A percentile compares a stretch with the other conserved stretches of the same genome.
Conservation (phyloP, 1,140 invertebrate species). For the Apocrypta bakeri region DNA sequence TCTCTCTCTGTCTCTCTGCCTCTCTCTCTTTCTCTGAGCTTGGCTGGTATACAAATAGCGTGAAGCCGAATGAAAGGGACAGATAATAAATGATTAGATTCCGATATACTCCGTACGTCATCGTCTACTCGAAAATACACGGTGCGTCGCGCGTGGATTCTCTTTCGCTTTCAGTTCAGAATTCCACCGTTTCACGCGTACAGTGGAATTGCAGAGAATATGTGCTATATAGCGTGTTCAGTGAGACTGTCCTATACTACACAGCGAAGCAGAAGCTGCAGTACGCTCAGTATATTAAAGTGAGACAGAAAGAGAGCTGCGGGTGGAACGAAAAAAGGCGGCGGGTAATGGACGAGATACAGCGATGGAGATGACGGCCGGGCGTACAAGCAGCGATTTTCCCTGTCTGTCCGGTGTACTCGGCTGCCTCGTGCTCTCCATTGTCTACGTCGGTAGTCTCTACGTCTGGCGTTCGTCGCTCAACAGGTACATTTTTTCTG, state of each 20-base stretch:
- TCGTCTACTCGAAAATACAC: not conserved
- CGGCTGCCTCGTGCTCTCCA: conserved; percentile 82
- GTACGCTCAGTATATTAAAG: not conserved
- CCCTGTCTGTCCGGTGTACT: conserved; percentile 70
- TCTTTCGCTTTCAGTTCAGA: too few relatives aligned
- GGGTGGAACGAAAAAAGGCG: conserved; percentile 44
- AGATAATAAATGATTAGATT: not conserved
- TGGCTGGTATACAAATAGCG: not conserved
- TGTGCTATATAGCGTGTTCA: not conserved
- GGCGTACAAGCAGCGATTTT: conserved; percentile 57
- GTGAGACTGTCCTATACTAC: too few relatives aligned
- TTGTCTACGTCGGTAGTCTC: conserved; percentile 87
- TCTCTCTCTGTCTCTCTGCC: too few relatives aligned
- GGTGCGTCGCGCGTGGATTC: not conserved
- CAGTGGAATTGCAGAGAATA: too few relatives aligned
- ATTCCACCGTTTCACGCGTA: too few relatives aligned
- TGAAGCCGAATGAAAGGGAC: not conserved
- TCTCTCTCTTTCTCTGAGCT: too few relatives aligned
- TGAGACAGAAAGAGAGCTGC: not conserved
- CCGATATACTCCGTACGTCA: not conserved
- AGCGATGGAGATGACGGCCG: conserved; percentile 66
- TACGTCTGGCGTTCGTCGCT: conserved; percentile 87
- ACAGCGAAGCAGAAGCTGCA: not conserved
- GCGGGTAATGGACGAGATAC: conserved; percentile 58
- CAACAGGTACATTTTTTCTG: conserved; percentile 78